Percentiles rank a stretch among this genome's conserved stretches.
Conservation (phyloP, 1,140 invertebrate genomes). For the Aricia agestis region DNA sequence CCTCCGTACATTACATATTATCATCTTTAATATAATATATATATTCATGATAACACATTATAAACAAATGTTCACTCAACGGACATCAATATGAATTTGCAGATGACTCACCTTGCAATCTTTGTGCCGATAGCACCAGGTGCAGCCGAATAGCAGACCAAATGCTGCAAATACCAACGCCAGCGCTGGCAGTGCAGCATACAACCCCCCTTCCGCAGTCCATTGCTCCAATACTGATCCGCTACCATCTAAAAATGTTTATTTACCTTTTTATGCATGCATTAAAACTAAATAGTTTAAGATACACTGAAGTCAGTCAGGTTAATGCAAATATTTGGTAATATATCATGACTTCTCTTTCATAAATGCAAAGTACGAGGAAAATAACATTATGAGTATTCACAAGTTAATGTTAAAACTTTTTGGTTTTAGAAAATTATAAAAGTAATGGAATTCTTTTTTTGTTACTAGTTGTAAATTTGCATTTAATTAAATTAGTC, state of each 20-base stretch:
- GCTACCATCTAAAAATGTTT: conserved; percentile 42
- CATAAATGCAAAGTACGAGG: no score
- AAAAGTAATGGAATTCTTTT: no score
- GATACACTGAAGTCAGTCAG: no score
- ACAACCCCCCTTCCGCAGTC: conserved; percentile 43
- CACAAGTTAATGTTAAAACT: no score
- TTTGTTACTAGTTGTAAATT: no score
- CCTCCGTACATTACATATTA: background rate
- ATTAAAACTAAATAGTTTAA: no score
- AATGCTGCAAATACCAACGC: conserved; percentile 54
- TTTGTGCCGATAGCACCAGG: conserved; percentile 68
- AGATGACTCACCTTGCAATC: conserved; percentile 59
- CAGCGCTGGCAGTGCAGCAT: conserved; percentile 53
- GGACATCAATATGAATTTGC: background rate
- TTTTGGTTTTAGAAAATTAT: no score
- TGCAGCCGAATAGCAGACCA: conserved; percentile 60
- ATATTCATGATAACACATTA: background rate
- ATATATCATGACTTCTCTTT: no score
- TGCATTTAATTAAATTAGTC: no score
- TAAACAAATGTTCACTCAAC: background rate
- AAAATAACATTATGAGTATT: no score
- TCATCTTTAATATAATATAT: no score
- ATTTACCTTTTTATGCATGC: background rate
- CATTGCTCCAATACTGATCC: conserved; percentile 37
- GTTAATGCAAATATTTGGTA: no score